These are phyloP conservation scores for Synergus gifuensis DNA, from an alignment of 2,888 invertebrate genomes.

Conservation along the genomic window DNA sequence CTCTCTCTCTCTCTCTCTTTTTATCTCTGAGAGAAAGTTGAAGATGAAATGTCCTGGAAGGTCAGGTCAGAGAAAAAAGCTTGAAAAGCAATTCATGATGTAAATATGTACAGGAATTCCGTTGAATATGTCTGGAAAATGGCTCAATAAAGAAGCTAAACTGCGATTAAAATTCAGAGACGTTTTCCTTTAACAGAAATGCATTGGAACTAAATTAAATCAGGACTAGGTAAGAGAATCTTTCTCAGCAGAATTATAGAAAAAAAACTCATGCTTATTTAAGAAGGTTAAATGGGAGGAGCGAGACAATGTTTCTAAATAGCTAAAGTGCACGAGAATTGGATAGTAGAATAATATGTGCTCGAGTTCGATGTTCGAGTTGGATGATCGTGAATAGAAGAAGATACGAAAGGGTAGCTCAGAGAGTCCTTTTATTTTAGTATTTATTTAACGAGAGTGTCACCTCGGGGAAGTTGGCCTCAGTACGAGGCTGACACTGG, in stretches of 20 bases:
- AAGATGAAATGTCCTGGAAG: conserved; percentile 29
- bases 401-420: conserved; percentile 33
- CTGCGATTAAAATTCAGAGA: not conserved
- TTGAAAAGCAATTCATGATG: conserved; percentile 9
- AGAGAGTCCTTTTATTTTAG: conserved; percentile 58
- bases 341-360: not conserved
- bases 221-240: not conserved
- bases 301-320: too few species aligned
- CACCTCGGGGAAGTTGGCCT: conserved; percentile 49
- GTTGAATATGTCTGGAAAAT: not conserved
- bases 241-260: too few species aligned
- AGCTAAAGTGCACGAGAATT: not conserved
- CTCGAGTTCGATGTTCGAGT: not conserved
- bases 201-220: not conserved
- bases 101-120: conserved; percentile 11
- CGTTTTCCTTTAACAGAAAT: not conserved
- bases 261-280: too few species aligned
- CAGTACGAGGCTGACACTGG: conserved; percentile 39
- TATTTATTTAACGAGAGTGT: conserved; percentile 66
- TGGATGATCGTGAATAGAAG: conserved; percentile 9
- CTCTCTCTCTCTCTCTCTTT: not conserved
- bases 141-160: conserved; percentile 8
- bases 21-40: not conserved
- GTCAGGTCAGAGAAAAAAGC: conserved; percentile 8
- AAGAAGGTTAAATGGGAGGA: too few species aligned